Base-by-base conservation (phyloP, 2,888 invertebrate species). In the Dendrolimus pini region DNA sequence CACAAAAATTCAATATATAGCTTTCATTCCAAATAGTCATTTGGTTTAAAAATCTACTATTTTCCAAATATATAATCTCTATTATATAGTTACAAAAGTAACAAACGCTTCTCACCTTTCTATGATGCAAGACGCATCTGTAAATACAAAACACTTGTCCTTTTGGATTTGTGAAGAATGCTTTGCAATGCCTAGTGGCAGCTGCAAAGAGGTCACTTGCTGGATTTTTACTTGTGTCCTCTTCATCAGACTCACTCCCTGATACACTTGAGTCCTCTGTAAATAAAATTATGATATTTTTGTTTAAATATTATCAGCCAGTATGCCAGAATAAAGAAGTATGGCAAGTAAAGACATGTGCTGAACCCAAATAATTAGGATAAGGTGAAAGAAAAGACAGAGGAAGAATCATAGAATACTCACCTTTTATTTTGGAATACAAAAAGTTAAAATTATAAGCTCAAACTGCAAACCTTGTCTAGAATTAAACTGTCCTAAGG, bases 61-160 rank as follows among this genome's bases (percentile, higher is more conserved):
- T 30, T 30, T 6, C 6, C 30, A 30, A 6, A 3, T 30, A 30
- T 30, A 2, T 30, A 30, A 30, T 14, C 30, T 30, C 30, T 30
- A 30, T 30, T 30, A 6, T 30, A 30, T 30, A 30, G 30, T 30
- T 6, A 30, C 0, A 30, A 3, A 30, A 30, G 18, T 18, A 18
- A 18, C 18, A 18, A 18, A 18, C 3, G 3, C 18, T 7, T 41
- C 57, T 59, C 79, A 94, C 94, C 93, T 95, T 95, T 75, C 93
- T 95, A 69, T 93, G 93, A 72, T 94, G 94, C 56, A 96, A 77
- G 58, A 96, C 83, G 72, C 95, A 95, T 69, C 95, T 90, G 73
- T 95, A 95, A 55, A 96, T 82, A 55, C 95, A 95, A 71, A 96
- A 92, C 60, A 96, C 93, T 67, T 94, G 91, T 0, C 94, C 95